Evolutionary conservation across 2,113 vertebrate genomes (phyloP).

Genomic region (Axis porcinus): DNA sequence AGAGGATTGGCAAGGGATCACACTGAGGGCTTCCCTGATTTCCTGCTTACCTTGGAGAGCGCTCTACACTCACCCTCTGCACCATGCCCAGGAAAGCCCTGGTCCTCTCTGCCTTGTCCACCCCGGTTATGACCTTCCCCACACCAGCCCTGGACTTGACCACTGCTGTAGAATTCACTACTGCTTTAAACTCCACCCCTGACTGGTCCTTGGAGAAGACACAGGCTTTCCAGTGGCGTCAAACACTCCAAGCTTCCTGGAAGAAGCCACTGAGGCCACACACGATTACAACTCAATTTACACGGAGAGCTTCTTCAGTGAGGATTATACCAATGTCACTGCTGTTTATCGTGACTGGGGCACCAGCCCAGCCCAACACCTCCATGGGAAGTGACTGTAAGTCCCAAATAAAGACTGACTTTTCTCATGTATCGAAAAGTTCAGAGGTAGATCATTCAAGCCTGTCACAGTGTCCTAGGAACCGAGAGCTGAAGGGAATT

Average conservation of each 20-base stretch:
- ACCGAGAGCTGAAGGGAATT: background rate
- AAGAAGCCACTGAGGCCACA: background rate
- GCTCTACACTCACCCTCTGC: background rate
- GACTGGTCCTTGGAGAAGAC: background rate
- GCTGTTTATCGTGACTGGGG: background rate
- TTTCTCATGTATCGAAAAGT: background rate
- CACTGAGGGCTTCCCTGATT: background rate
- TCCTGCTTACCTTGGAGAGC: background rate
- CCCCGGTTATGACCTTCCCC: background rate
- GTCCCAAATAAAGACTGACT: background rate
- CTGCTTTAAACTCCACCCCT: background rate
- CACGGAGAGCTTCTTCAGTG: background rate
- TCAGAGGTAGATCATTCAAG: background rate
- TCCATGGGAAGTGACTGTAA: background rate
- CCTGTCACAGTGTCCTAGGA: background rate
- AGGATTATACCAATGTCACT: background rate
- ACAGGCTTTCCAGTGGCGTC: background rate
- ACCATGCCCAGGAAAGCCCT: background rate
- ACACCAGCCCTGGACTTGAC: background rate
- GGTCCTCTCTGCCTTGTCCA: background rate
- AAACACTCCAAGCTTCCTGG: background rate
- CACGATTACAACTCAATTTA: background rate
- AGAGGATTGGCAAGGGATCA: background rate
- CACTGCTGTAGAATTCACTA: background rate
- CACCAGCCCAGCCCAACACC: background rate